A percentile compares a stretch with the other conserved stretches of the same genome.
These are phyloP conservation scores for Heteromurus nitidus DNA, from an alignment of 2,888 invertebrate species.

Conservation along the genomic window DNA sequence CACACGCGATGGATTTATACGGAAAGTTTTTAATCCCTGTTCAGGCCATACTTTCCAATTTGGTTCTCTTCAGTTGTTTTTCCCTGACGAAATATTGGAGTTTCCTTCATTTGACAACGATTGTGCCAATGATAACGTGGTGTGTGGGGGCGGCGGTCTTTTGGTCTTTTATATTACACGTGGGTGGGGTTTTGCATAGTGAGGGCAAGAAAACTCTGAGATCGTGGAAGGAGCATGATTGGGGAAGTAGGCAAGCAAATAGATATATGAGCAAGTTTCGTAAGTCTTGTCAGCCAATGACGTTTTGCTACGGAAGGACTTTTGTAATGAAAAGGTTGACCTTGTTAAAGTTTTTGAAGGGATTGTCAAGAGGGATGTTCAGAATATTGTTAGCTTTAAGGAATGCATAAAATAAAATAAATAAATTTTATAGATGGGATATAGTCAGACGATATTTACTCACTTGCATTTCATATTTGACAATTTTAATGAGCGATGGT, in stretches of 20 bases:
- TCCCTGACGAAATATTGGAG: background rate
- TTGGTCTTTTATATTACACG: background rate
- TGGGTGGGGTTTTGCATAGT: background rate
- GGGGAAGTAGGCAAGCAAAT: background rate
- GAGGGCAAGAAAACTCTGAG: background rate
- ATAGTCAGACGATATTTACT: too few relatives aligned
- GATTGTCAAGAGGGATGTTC: background rate
- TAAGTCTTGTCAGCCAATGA: background rate
- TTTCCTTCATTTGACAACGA: background rate
- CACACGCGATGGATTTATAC: background rate
- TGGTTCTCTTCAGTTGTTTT: background rate
- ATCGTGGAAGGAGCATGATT: background rate
- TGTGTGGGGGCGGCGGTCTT: background rate
- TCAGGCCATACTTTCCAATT: background rate
- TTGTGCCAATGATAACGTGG: background rate
- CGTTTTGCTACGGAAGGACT: background rate
- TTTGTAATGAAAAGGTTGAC: background rate
- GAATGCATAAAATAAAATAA: too few relatives aligned
- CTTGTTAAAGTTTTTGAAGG: conserved; percentile 1
- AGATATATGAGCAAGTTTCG: conserved; percentile 9
- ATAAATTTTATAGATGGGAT: too few relatives aligned
- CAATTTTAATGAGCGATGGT: too few relatives aligned
- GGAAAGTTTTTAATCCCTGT: background rate
- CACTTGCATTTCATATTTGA: too few relatives aligned
- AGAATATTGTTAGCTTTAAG: background rate